Evolutionary conservation across 2,797 vertebrate genomes (phyloP), one percentile per base, ranked within the genome.

Genomic region (Triplophysa bombifrons): DNA sequence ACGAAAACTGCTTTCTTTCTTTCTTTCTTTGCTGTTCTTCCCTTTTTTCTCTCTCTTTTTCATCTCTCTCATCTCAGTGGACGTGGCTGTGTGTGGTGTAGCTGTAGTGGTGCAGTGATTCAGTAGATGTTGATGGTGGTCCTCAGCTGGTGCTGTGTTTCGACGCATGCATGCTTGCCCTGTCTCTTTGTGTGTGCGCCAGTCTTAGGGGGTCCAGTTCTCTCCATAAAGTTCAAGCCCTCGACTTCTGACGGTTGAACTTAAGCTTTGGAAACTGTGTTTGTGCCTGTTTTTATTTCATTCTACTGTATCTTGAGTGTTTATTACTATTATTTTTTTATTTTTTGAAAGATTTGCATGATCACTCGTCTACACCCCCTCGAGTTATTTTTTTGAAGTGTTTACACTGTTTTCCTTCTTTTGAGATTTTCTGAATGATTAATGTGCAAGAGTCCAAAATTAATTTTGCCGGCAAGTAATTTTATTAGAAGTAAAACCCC

Each of bases 161-260:
- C 86, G 86, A 85, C 80, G 90, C 90, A 88, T 88, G 86, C 89
- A 91, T 93, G 92, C 92, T 92, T 84, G 88, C 91, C 91, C 92
- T 83, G 88, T 90, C 85, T 89, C 89, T 74, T 27, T 85, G 80
- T 84, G 86, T 85, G 75, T 85, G 82, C 76, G 79, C 75, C 80
- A 77, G 83, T 74, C 79, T 78, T 84, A 76, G 81, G 79, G 66
- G 80, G 53, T 83, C 72, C 64, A 67, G 64, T 3, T 48, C 55
- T 80, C 58, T 71, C 75, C 72, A 68, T 80, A 72, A 82, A 86
- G 85, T 84, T 84, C 82, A 76, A 72, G 82, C 81, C 76, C 84
- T 81, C 61, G 51, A 72, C 78, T 72, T 83, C 79, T 53, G 61
- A 73, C 3, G 67, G 76, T 66, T 79, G 84, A 85, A 83, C 86